A percentile compares a stretch with the other conserved stretches of the same genome.
phyloP scores from a whole-genome alignment of 2,797 vertebrate genomes.

The Sebastes melanostomus region DNA sequence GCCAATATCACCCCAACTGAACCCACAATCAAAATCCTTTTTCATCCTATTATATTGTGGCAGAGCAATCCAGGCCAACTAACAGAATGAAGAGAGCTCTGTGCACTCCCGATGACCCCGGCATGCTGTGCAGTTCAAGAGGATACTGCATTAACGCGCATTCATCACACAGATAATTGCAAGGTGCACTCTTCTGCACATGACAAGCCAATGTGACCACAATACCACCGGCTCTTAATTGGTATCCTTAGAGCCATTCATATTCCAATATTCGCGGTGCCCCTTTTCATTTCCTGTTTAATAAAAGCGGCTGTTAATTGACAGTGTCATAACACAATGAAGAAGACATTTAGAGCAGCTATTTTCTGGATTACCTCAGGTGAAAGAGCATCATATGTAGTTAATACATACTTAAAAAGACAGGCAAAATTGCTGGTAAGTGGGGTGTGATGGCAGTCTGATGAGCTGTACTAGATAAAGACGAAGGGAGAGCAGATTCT shows the following conservation, averaged over 20 bases:
- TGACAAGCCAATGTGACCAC: constrained; percentile 66
- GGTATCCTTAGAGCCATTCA: constrained; percentile 64
- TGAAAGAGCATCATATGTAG: constrained; percentile 57
- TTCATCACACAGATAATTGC: constrained; percentile 77
- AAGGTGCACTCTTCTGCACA: constrained; percentile 53
- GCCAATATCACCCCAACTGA: constrained; percentile 43
- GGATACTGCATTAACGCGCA: constrained; percentile 56
- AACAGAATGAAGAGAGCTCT: constrained; percentile 44
- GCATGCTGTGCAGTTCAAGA: constrained; percentile 57
- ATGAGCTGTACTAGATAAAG: constrained; percentile 54
- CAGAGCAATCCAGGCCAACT: constrained; percentile 35
- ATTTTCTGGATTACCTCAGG: constrained; percentile 62
- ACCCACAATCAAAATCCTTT: constrained; percentile 56
- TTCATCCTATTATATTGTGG: constrained; percentile 52
- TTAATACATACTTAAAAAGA: constrained; percentile 61
- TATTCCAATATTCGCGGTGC: constrained; percentile 59
- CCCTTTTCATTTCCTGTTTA: constrained; percentile 65
- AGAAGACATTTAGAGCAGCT: constrained; percentile 54
- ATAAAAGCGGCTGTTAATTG: constrained; percentile 72
- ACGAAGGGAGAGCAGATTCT: constrained; percentile 5
- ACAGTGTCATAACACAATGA: constrained; percentile 67
- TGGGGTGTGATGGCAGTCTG: constrained; percentile 52
- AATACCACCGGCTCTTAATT: constrained; percentile 58
- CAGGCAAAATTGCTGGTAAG: constrained; percentile 49
- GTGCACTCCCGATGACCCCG: constrained; percentile 64